Evolutionary conservation across 2,797 vertebrate species (phyloP).

Genomic region (Rallus crepitans): DNA sequence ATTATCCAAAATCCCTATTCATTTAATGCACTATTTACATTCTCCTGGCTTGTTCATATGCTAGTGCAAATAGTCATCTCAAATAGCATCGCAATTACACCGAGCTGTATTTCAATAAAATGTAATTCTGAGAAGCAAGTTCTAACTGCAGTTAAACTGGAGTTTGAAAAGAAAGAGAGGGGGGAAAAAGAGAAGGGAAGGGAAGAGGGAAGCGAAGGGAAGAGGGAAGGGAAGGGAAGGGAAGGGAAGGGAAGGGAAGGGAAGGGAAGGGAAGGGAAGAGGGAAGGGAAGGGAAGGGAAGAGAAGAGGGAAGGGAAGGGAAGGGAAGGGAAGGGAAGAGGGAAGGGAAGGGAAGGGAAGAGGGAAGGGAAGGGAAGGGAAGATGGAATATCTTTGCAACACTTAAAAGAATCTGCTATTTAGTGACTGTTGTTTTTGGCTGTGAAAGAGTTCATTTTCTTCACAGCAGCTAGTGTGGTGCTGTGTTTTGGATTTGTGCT

Average conservation of each 20-base stretch:
- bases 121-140: background rate
- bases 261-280: no score
- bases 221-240: no score
- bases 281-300: no score
- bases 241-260: no score
- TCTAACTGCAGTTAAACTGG: background rate
- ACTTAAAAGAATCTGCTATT: background rate
- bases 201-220: no score
- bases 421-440: background rate
- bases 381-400: background rate
- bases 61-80: slow-evolving; percentile 1
- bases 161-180: background rate
- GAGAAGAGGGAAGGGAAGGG: fast-evolving
- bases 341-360: fast-evolving
- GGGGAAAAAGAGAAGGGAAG: fast-evolving
- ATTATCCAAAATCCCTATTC: background rate
- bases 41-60: background rate
- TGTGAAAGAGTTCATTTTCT: no score
- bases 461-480: no score
- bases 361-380: no score
- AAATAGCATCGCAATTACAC: background rate
- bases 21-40: slow-evolving; percentile 9
- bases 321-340: fast-evolving
- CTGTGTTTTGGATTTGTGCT: no score
- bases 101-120: background rate